Conservation (phyloP, 92 coral and sea anemone species). For the Epizoanthus rinbou region DNA sequence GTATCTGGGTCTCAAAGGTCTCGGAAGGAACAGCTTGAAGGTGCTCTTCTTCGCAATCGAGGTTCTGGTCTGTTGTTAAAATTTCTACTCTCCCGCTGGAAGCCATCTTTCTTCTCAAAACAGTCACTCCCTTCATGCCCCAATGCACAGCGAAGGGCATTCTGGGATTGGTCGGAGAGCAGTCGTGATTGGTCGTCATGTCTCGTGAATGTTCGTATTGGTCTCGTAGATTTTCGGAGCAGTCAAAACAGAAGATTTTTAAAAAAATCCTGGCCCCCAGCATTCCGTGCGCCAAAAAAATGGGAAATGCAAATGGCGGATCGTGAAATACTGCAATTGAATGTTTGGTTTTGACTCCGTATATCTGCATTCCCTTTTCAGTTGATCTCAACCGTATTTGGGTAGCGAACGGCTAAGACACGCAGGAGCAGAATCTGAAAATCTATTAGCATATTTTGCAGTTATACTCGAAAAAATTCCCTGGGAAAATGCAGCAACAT, state of each 20-base stretch:
- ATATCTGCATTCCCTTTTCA: too few relatives aligned
- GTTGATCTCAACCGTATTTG: too few relatives aligned
- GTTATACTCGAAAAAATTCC: not conserved
- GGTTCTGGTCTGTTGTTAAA: slow-evolving; percentile 45
- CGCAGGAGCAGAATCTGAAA: not conserved
- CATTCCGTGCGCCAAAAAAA: not conserved
- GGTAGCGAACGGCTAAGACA: not conserved
- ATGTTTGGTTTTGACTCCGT: not conserved
- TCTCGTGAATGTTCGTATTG: not conserved
- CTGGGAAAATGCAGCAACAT: slow-evolving; percentile 26
- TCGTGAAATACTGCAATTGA: not conserved
- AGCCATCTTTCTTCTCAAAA: slow-evolving; percentile 92
- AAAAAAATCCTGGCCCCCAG: not conserved
- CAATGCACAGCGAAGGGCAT: slow-evolving; percentile 39
- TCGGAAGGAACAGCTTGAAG: slow-evolving; percentile 48
- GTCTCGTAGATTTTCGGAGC: not conserved
- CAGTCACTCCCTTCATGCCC: slow-evolving; percentile 60
- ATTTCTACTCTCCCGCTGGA: slow-evolving; percentile 46
- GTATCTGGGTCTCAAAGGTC: slow-evolving; percentile 34
- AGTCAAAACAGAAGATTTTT: not conserved
- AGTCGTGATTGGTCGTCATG: not conserved
- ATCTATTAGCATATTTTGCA: not conserved
- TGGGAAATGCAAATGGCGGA: slow-evolving; percentile 1
- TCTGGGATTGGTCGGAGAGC: slow-evolving; percentile 41
- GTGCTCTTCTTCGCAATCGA: slow-evolving; percentile 53